These are phyloP conservation scores for Neocloeon triangulifer DNA, from an alignment of 1,140 invertebrate genomes.

Conservation along the genomic window DNA sequence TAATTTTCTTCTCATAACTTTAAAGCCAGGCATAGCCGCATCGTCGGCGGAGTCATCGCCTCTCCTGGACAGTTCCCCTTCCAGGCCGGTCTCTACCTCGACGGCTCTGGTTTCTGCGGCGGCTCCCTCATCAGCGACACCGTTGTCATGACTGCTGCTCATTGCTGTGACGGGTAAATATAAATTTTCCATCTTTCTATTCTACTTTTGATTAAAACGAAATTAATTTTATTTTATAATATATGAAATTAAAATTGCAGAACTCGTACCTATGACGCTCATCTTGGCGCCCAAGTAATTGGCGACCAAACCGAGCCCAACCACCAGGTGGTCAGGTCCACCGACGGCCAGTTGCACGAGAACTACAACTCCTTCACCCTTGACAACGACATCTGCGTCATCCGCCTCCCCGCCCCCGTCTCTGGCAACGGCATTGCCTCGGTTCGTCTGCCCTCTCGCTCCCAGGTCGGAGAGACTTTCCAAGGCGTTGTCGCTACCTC, in stretches of 20 bases:
- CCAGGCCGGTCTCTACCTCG: conserved; percentile 5
- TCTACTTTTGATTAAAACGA: no score
- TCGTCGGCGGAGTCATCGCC: conserved; percentile 5
- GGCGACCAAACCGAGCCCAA: background rate
- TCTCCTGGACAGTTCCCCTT: conserved; percentile 6
- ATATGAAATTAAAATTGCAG: no score
- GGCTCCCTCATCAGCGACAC: conserved; percentile 25
- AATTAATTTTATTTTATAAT: no score
- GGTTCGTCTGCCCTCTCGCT: conserved; percentile 18
- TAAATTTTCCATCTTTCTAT: no score
- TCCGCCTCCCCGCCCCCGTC: background rate
- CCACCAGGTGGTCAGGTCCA: background rate
- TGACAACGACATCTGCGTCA: background rate
- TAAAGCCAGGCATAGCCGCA: no score
- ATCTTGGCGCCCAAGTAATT: background rate
- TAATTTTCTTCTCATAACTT: no score
- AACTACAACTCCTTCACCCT: background rate
- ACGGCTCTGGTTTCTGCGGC: conserved; percentile 18
- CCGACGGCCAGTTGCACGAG: background rate
- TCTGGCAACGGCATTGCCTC: conserved; percentile 15
- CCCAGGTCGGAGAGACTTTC: conserved; percentile 17
- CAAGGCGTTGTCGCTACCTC: conserved; percentile 17
- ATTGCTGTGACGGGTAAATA: conserved; percentile 19
- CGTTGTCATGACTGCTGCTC: conserved; percentile 26
- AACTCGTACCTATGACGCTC: background rate